These are phyloP conservation scores for Agapornis roseicollis DNA, from an alignment of 2,113 vertebrate species.

Conservation along the genomic window DNA sequence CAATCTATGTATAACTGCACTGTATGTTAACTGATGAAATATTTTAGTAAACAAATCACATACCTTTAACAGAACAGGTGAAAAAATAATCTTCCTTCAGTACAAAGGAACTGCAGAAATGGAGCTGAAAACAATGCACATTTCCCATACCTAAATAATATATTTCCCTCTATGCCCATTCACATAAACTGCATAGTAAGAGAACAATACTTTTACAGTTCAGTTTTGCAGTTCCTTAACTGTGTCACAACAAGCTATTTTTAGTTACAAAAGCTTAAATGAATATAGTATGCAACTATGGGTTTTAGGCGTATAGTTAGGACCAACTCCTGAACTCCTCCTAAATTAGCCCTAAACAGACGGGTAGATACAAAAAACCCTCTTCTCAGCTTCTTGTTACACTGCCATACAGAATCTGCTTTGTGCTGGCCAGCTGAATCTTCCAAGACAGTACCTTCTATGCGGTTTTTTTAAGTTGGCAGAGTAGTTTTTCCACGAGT, in stretches of 20 bases:
- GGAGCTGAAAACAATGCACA: neutral
- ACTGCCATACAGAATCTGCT: neutral
- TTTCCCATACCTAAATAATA: neutral
- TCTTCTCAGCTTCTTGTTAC: neutral
- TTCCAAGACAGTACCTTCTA: neutral
- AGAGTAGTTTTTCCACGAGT: neutral
- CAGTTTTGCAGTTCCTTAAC: neutral
- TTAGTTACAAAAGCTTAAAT: neutral
- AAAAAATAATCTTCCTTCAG: neutral
- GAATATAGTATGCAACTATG: neutral
- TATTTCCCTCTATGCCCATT: neutral
- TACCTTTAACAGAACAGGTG: neutral
- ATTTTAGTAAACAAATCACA: neutral
- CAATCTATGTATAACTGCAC: neutral
- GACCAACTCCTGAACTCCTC: neutral
- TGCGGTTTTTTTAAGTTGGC: neutral
- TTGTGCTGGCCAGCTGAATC: neutral
- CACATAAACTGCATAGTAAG: neutral
- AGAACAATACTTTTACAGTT: neutral
- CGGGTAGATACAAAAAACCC: neutral
- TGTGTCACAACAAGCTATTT: neutral
- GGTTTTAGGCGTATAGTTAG: neutral
- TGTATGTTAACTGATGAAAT: neutral
- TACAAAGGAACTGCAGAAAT: neutral
- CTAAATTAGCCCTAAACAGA: neutral